Evolutionary conservation across 37 sponge, comb jelly and placozoan species (phyloP).

Genomic region (Haliclona indistincta): DNA sequence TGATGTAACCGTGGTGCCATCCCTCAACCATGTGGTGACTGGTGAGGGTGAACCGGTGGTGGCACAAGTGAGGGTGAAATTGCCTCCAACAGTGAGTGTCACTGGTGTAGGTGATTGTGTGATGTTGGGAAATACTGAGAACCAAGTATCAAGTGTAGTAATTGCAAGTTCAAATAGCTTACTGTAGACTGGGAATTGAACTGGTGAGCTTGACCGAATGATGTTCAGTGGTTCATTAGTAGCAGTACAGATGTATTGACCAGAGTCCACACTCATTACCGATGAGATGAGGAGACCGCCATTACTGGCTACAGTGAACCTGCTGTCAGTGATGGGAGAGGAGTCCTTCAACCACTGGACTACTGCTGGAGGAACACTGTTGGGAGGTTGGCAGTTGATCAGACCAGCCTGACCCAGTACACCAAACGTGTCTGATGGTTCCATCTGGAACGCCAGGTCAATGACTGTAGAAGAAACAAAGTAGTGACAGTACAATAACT

Average conservation of each 20-base stretch:
- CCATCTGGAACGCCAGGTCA: constrained; percentile 18
- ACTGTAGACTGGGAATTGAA: constrained; percentile 46
- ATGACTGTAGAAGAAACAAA: constrained; percentile 29
- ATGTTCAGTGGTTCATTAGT: constrained; percentile 31
- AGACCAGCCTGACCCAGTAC: constrained; percentile 9
- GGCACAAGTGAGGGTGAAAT: constrained; percentile 23
- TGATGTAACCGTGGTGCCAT: constrained; percentile 1
- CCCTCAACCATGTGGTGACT: constrained; percentile 43
- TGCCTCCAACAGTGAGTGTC: neutral
- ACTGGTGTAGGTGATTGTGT: neutral
- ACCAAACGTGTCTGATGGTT: constrained; percentile 45
- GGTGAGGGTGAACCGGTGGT: constrained; percentile 14
- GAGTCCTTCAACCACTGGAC: constrained; percentile 63
- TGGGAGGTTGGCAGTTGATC: constrained; percentile 53
- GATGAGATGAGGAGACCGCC: constrained; percentile 37
- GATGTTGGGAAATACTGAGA: neutral
- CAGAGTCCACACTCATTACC: constrained; percentile 38
- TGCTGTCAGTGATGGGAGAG: constrained; percentile 5
- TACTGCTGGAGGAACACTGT: constrained; percentile 52
- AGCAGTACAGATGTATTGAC: constrained; percentile 52
- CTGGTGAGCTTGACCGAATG: constrained; percentile 26
- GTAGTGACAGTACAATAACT: neutral
- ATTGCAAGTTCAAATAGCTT: neutral
- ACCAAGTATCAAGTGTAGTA: neutral
- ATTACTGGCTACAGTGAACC: constrained; percentile 12